A percentile compares a stretch with the other conserved stretches of the same genome.
These are phyloP conservation scores for Clarias batrachus DNA, from an alignment of 2,113 vertebrate species.

Conservation along the genomic window DNA sequence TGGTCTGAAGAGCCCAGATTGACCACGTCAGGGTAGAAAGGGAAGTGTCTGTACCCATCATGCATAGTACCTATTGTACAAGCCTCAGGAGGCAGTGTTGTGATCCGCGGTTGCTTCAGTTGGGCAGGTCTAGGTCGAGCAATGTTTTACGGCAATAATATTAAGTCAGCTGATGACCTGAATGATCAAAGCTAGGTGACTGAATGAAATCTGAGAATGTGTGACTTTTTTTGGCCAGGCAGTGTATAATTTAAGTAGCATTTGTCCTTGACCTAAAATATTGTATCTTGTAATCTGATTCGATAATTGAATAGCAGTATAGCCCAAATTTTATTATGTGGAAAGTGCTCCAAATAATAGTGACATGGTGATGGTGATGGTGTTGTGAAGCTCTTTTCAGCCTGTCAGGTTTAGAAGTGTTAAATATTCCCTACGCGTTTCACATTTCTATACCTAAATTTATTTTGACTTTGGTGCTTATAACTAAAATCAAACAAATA, in stretches of 20 bases:
- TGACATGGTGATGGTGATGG: background rate
- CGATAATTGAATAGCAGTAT: background rate
- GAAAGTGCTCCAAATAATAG: background rate
- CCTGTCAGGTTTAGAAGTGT: background rate
- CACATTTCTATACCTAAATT: background rate
- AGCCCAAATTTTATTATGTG: background rate
- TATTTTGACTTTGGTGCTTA: background rate
- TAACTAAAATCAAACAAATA: background rate
- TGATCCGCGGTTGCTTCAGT: too few species aligned
- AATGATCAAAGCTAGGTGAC: too few species aligned
- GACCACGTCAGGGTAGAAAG: too few species aligned
- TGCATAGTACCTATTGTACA: too few species aligned
- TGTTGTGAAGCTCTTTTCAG: background rate
- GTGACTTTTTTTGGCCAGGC: too few species aligned
- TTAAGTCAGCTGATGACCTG: too few species aligned
- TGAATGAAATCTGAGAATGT: too few species aligned
- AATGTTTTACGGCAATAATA: too few species aligned
- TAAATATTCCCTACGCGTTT: background rate
- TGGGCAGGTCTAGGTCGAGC: too few species aligned
- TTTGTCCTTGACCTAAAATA: background rate
- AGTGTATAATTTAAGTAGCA: background rate
- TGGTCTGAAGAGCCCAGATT: too few species aligned
- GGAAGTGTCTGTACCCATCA: too few species aligned
- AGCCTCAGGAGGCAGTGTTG: too few species aligned
- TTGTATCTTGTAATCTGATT: background rate